These are phyloP conservation scores for Nomada fabriciana DNA, from an alignment of 2,888 invertebrate species.

Conservation along the genomic window DNA sequence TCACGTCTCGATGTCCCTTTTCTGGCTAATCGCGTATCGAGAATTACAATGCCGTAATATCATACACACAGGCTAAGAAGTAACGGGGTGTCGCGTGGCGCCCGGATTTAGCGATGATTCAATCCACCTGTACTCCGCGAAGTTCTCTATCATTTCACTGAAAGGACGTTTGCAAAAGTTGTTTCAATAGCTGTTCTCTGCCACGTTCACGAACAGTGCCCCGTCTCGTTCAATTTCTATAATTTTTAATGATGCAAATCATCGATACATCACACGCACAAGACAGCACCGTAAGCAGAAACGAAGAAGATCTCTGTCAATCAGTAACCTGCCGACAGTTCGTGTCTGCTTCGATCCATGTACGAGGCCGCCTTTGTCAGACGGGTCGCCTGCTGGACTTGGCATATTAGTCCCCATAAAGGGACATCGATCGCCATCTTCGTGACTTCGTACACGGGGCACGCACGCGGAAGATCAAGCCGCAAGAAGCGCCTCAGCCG, in stretches of 20 bases:
- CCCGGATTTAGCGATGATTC: constrained; percentile 43
- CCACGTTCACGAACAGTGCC: too few relatives aligned
- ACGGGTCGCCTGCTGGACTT: constrained; percentile 48
- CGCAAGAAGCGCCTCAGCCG: constrained; percentile 58
- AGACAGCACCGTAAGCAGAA: constrained; percentile 41
- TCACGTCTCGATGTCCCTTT: constrained; percentile 60
- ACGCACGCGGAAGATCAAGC: constrained; percentile 71
- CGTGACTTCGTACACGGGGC: constrained; percentile 66
- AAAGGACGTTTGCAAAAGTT: too few relatives aligned
- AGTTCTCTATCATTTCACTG: too few relatives aligned
- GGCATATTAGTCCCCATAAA: constrained; percentile 69
- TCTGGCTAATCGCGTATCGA: constrained; percentile 40
- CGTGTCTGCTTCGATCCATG: constrained; percentile 41
- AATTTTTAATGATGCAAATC: not conserved
- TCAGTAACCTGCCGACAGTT: constrained; percentile 43
- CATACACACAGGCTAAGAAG: constrained; percentile 16
- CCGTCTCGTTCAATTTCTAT: too few relatives aligned
- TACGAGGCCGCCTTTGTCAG: constrained; percentile 38
- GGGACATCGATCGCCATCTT: constrained; percentile 66
- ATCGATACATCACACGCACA: not conserved
- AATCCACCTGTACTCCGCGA: constrained; percentile 13
- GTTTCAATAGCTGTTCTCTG: too few relatives aligned
- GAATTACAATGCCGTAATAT: constrained; percentile 59
- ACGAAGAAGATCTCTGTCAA: constrained; percentile 59
- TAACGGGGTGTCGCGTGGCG: constrained; percentile 52